These are phyloP conservation scores for Pteruthius melanotis DNA, from an alignment of 2,113 vertebrate genomes.

Conservation along the genomic window DNA sequence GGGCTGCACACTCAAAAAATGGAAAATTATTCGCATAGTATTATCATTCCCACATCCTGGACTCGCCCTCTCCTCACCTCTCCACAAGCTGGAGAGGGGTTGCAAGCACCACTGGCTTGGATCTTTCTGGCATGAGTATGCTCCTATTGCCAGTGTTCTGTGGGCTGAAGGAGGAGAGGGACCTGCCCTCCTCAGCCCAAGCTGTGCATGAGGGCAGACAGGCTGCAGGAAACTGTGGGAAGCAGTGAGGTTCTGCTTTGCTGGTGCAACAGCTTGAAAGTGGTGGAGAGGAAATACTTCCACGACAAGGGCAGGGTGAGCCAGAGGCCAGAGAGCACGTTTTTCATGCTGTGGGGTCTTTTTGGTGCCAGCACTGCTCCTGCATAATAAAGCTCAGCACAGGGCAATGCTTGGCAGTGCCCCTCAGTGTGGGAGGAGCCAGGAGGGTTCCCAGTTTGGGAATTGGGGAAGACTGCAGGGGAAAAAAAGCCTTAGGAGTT, in stretches of 20 bases:
- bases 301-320: neutral
- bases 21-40: neutral
- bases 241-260: neutral
- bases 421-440: neutral
- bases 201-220: neutral
- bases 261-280: neutral
- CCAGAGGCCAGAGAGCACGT: neutral
- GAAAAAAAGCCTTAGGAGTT: neutral
- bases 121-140: neutral
- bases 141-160: fast-evolving
- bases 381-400: neutral
- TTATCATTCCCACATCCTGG: neutral
- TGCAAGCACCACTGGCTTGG: neutral
- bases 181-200: fast-evolving
- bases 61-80: neutral
- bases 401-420: neutral
- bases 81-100: neutral
- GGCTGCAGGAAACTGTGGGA: neutral
- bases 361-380: neutral
- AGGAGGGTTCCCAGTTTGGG: neutral
- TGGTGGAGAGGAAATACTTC: neutral
- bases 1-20: neutral
- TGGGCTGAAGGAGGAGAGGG: neutral
- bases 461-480: neutral
- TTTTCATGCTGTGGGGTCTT: neutral